Percentiles rank a stretch among this genome's conserved stretches.
phyloP scores from a whole-genome alignment of 2,113 vertebrate genomes.

The Rhinoptilus africanus region DNA sequence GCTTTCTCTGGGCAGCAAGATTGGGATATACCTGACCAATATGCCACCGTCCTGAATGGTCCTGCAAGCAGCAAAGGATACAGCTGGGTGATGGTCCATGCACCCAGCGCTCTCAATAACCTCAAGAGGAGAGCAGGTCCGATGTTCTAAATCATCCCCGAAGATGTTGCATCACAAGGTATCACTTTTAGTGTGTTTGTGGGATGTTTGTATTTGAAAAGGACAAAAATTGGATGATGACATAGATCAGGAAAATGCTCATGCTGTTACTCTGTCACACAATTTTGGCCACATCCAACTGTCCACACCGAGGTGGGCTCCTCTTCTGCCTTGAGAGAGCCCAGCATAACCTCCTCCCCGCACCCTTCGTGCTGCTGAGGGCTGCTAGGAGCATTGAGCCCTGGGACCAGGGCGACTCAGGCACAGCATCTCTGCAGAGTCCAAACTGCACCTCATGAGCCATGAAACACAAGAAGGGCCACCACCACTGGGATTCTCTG shows the following conservation, averaged over 20 bases:
- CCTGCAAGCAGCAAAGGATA: not conserved
- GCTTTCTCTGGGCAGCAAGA: not conserved
- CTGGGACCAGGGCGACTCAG: not conserved
- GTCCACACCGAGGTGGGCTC: not conserved
- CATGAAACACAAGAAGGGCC: not conserved
- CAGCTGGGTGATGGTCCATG: not conserved
- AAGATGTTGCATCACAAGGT: not conserved
- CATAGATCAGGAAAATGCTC: not conserved
- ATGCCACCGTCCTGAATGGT: not conserved
- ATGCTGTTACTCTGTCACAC: no score
- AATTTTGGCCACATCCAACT: not conserved
- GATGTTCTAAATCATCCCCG: not conserved
- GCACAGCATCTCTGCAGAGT: rapidly evolving
- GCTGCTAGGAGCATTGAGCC: rapidly evolving
- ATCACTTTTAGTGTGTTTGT: not conserved
- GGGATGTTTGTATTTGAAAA: not conserved
- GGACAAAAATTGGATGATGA: not conserved
- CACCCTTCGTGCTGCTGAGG: not conserved
- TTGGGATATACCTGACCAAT: not conserved
- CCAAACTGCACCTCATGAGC: not conserved
- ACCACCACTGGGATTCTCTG: not conserved
- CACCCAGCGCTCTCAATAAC: not conserved
- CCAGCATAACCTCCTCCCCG: rapidly evolving
- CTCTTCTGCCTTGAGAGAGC: not conserved
- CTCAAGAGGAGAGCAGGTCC: not conserved